Evolutionary conservation across 2,113 vertebrate genomes (phyloP), one percentile per base, ranked within the genome.

Genomic region (Zingel zingel): DNA sequence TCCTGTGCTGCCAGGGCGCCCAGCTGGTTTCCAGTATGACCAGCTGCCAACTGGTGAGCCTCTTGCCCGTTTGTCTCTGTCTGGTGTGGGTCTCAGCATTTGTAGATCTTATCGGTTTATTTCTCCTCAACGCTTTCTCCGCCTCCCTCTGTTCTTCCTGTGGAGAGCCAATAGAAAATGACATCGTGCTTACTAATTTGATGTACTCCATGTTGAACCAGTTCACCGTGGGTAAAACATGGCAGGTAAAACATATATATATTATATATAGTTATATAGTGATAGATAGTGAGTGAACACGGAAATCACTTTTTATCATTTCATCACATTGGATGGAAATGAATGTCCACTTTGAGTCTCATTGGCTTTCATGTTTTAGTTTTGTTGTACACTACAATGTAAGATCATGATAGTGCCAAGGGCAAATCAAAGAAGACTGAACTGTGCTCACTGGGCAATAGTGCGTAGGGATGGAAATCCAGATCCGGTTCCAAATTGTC

Each of bases 1-100:
- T 97, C 86, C 88, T 97, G 3, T 97, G 95, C 93, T 96, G 94
- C 89, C 95, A 97, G 93, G 95, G 96, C 53, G 86, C 96, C 79
- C 96, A 96, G 54, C 96, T 97, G 93, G 94, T 97, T 51, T 96
- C 97, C 92, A 92, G 94, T n/a, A 93, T 96, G 82, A 92, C 93
- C 86, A 92, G 90, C 89, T 98, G 97, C 39, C 65, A 96, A 84
- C 92, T 96, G 96, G 97, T 98, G 81, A 92, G 92, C 47, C 16
- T 67, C 15, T 11, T 4, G 21, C 64, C 27, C 69, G 39, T 74
- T 36, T 64, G 73, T 66, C n/a, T 56, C 2, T 19, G 27, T 54
- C 54, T 74, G 33, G 45, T 67, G 61, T 68, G n/a, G 5, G 14
- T 25, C 8, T 23, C 50, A 13, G 27, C 18, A 48, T 74, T 45